These are phyloP conservation scores for Ceratitis capitata DNA, from an alignment of 1,140 invertebrate species.

Conservation along the genomic window DNA sequence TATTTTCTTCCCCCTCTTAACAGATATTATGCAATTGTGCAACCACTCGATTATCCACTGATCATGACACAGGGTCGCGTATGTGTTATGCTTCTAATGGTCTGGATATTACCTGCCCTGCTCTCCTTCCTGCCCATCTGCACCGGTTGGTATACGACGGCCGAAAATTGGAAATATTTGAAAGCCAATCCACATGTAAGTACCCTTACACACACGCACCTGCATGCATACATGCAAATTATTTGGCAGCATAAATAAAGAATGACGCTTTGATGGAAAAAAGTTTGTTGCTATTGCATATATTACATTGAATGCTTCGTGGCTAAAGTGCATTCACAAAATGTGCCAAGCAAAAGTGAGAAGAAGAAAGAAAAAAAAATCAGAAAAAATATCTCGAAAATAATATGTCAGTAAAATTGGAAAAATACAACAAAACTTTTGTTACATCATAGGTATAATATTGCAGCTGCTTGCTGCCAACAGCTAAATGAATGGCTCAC, in stretches of 20 bases:
- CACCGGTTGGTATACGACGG: conserved; percentile 90
- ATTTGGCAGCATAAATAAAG: not conserved
- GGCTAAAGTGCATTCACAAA: not conserved
- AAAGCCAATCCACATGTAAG: conserved; percentile 75
- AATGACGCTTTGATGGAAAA: not conserved
- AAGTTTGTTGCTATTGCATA: not conserved
- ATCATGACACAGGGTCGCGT: conserved; percentile 85
- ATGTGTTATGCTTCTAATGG: conserved; percentile 80
- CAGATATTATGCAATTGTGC: conserved; percentile 89
- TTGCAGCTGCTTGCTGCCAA: not conserved
- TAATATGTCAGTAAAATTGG: not conserved
- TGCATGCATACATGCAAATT: not conserved
- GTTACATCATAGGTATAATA: too few relatives aligned
- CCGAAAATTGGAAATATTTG: conserved; percentile 78
- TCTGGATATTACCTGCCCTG: conserved; percentile 91
- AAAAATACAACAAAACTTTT: not conserved
- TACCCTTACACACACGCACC: not conserved
- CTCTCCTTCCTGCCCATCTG: conserved; percentile 97
- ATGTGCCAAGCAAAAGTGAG: not conserved
- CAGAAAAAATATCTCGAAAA: not conserved
- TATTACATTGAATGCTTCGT: not conserved
- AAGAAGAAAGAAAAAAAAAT: not conserved
- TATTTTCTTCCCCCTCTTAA: not conserved
- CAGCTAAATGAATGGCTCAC: not conserved
- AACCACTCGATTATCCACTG: conserved; percentile 87